Conservation (phyloP, 2,797 vertebrate species). For the Lemur catta region DNA sequence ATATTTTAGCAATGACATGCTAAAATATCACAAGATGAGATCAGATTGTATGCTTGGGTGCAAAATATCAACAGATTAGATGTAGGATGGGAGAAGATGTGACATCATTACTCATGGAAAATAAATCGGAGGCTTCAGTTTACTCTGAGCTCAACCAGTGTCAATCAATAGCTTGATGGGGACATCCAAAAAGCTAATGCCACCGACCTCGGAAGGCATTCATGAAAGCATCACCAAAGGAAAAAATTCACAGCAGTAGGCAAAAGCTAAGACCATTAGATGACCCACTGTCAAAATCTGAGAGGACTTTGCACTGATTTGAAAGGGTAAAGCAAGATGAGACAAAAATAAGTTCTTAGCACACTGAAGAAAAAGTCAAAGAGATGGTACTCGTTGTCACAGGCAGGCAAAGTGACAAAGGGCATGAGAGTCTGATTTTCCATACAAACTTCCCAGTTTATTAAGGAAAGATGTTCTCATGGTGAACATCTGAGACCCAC, state of each 20-base stretch:
- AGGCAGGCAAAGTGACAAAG: background rate
- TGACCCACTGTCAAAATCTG: background rate
- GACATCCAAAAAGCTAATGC: background rate
- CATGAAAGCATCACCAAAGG: background rate
- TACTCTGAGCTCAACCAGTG: background rate
- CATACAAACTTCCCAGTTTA: background rate
- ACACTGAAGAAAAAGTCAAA: background rate
- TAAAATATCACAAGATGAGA: background rate
- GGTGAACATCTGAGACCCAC: background rate
- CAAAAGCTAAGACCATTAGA: background rate
- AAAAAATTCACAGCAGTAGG: background rate
- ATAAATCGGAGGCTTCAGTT: background rate
- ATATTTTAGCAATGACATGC: background rate
- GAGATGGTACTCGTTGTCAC: background rate
- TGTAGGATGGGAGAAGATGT: background rate
- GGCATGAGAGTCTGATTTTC: background rate
- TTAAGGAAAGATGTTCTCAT: background rate
- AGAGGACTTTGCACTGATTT: background rate
- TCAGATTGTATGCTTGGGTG: background rate
- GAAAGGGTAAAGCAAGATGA: conserved; percentile 17
- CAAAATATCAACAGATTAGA: background rate
- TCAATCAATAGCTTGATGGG: background rate
- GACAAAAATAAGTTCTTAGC: conserved; percentile 12
- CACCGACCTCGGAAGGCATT: background rate
- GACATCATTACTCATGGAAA: background rate